Evolutionary conservation across 2,113 vertebrate genomes (phyloP).

Genomic region (Archocentrus centrarchus): DNA sequence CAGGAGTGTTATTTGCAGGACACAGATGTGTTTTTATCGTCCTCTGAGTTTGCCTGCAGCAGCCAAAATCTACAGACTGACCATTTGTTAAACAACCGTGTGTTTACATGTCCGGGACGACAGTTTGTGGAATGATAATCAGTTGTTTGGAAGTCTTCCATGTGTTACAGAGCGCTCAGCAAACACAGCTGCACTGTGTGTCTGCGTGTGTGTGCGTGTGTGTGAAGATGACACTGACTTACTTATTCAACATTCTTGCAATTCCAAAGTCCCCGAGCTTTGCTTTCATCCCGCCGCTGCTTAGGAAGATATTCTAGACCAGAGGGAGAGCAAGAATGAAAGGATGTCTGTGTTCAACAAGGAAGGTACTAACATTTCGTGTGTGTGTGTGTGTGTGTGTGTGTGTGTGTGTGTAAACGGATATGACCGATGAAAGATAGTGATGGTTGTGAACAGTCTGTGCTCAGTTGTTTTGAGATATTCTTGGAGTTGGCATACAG

Average conservation of each 20-base stretch:
- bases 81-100: constrained; percentile 2
- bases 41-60: background rate
- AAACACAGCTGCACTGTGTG: constrained; percentile 45
- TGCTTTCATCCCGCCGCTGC: constrained; percentile 83
- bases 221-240: constrained; percentile 69
- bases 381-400: background rate
- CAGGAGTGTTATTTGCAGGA: background rate
- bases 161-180: constrained; percentile 27
- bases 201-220: constrained; percentile 8
- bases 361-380: background rate
- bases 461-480: constrained; percentile 11
- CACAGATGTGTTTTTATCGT: background rate
- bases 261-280: constrained; percentile 97
- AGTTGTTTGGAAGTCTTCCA: constrained; percentile 48
- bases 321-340: constrained; percentile 40
- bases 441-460: constrained; percentile 27
- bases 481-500: constrained; percentile 47
- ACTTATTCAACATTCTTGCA: constrained; percentile 91
- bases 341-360: constrained; percentile 25
- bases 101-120: constrained; percentile 38
- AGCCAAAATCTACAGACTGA: background rate
- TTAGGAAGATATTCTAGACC: constrained; percentile 92
- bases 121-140: constrained; percentile 60
- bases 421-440: constrained; percentile 48
- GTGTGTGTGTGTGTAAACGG: constrained; percentile 15